Conservation (phyloP, 35 echinoderm and acorn worm genomes). For the Strongylocentrotus purpuratus region DNA sequence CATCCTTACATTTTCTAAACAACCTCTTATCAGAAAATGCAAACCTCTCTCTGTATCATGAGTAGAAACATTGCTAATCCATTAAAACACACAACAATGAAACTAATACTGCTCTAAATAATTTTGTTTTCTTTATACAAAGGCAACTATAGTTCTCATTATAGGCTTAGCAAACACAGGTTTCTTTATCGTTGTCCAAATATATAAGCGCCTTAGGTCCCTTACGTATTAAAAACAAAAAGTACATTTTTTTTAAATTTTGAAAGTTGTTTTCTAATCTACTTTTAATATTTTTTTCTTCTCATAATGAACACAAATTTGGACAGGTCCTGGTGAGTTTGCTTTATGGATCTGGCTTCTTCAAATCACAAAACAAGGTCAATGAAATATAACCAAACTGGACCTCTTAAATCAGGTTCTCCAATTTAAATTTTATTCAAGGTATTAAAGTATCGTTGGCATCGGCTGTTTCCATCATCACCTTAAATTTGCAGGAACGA, state of each 20-base stretch:
- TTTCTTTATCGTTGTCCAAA: background rate
- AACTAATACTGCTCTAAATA: constrained; percentile 11
- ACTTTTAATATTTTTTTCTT: too few relatives aligned
- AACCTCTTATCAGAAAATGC: background rate
- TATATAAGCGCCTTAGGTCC: background rate
- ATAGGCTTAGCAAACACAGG: background rate
- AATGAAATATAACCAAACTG: too few relatives aligned
- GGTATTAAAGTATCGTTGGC: too few relatives aligned
- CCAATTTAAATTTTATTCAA: too few relatives aligned
- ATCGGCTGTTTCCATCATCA: too few relatives aligned
- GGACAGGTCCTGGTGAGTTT: too few relatives aligned
- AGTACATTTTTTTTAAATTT: background rate
- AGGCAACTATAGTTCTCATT: constrained; percentile 1
- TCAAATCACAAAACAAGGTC: too few relatives aligned
- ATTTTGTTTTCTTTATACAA: constrained; percentile 3
- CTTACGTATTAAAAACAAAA: background rate
- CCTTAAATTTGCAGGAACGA: too few relatives aligned
- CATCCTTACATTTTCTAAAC: background rate
- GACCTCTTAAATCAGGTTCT: too few relatives aligned
- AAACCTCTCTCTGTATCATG: background rate
- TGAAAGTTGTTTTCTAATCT: too few relatives aligned
- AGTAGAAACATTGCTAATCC: background rate
- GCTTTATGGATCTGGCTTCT: too few relatives aligned
- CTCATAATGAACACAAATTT: too few relatives aligned
- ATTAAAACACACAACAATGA: background rate